Evolutionary conservation across 2,888 invertebrate genomes (phyloP), one percentile per base, ranked within the genome.

Genomic region (Chymomyza amoena): DNA sequence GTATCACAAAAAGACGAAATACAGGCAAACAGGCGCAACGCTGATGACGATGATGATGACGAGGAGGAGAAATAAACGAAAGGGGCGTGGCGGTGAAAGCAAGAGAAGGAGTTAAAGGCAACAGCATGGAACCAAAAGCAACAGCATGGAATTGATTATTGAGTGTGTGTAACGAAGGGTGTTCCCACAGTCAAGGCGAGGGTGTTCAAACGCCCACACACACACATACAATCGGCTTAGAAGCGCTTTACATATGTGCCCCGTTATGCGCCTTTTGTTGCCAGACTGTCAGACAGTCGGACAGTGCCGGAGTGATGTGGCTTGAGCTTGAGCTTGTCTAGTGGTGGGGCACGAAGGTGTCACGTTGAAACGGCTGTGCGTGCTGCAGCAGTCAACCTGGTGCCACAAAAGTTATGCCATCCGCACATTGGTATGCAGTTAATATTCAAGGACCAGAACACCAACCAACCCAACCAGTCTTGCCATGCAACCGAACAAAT

Each of bases 121-220:
- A 72, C 76, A 73, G 82, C 68, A 76, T 81, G 80, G 73, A 76
- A 73, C 80, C 66, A 66, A 82, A 70, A 73, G 73, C 84, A 80
- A 76, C 73, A 72, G 75, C 78, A 70, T 65, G 78, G 80, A 83
- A 83, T 80, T 80, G 81, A 80, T 80, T 83, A 80, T 80, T 80
- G 84, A 79, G 71, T 68, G 72, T 74, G 68, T 67, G 75, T 20
- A 63, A 56, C 61, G 39, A 1, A 13, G 39, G 39, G 39, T 45
- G 39, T 45, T 45, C 39, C 39, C 39, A 45, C 39, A 45, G 13
- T 13, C 39, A 7, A 32, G 32, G 6, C 39, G 32, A 32, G 32
- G 6, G 32, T 32, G 32, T 25, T 25, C 4, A 3, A 25, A 36
- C 39, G 2, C 32, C 6, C 6, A 39, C 39, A 16, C 25, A 13